Conservation (phyloP, 1,140 invertebrate species). For the Limonius californicus region DNA sequence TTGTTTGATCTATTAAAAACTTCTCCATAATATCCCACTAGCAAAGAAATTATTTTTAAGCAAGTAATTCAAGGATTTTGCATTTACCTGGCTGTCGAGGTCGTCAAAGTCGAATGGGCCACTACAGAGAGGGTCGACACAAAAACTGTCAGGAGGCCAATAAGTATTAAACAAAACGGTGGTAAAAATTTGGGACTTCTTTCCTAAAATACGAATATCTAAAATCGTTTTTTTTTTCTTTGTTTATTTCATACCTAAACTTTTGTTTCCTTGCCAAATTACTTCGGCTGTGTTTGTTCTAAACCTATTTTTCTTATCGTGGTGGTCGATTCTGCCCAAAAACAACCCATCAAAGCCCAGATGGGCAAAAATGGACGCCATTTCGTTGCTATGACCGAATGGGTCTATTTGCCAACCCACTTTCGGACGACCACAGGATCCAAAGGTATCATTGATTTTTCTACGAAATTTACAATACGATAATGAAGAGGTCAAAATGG, state of each 20-base stretch:
- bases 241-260: slow-evolving; percentile 57
- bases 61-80: no score
- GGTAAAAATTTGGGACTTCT: slow-evolving; percentile 57
- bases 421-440: slow-evolving; percentile 71
- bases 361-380: slow-evolving; percentile 79
- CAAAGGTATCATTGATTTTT: slow-evolving; percentile 77
- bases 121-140: no score
- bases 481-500: no score
- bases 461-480: slow-evolving; percentile 32
- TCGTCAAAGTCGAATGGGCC: no score
- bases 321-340: slow-evolving; percentile 83
- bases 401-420: slow-evolving; percentile 94
- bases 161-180: slow-evolving; percentile 68
- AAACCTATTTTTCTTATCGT: slow-evolving; percentile 70
- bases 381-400: slow-evolving; percentile 86
- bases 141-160: slow-evolving; percentile 65
- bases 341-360: slow-evolving; percentile 86
- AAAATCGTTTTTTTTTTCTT: no score
- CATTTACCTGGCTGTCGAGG: no score
- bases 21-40: no score
- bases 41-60: no score
- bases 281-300: slow-evolving; percentile 71
- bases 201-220: no score
- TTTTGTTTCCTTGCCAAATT: slow-evolving; percentile 76
- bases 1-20: background rate